Conservation (phyloP, 2,797 vertebrate species). For the Remorina albescens region DNA sequence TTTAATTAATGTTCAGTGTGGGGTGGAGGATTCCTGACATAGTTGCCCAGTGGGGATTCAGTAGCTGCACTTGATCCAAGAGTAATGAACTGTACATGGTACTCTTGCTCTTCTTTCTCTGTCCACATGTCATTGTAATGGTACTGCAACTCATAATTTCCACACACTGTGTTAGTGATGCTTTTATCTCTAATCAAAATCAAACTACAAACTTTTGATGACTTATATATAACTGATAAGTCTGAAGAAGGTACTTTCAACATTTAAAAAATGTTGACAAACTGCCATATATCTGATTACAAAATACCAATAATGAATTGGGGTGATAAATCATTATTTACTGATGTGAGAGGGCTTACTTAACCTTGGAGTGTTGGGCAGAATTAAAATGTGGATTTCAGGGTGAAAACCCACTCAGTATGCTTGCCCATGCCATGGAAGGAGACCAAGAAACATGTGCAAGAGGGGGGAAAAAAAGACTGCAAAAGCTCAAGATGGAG, state of each 20-base stretch:
- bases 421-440: slow-evolving; percentile 73
- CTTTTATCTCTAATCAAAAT: slow-evolving; percentile 10
- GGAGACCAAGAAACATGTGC: slow-evolving; percentile 60
- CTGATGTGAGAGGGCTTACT: slow-evolving; percentile 75
- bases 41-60: slow-evolving; percentile 56
- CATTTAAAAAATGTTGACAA: slow-evolving; percentile 41
- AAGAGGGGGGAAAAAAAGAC: slow-evolving; percentile 28
- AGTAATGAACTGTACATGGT: slow-evolving; percentile 59
- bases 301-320: slow-evolving; percentile 66
- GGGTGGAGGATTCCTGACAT: slow-evolving; percentile 63
- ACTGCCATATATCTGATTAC: slow-evolving; percentile 53
- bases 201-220: slow-evolving; percentile 17
- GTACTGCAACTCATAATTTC: slow-evolving; percentile 5
- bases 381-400: slow-evolving; percentile 81
- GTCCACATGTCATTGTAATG: slow-evolving; percentile 16
- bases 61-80: slow-evolving; percentile 49
- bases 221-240: neutral
- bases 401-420: slow-evolving; percentile 76
- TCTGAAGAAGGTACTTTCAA: slow-evolving; percentile 12
- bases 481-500: slow-evolving; percentile 58
- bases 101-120: slow-evolving; percentile 26
- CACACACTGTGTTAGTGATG: neutral
- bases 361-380: slow-evolving; percentile 78
- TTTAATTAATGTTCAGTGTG: slow-evolving; percentile 74
- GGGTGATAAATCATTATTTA: slow-evolving; percentile 79